These are phyloP conservation scores for Drosophila differens DNA, from an alignment of 2,888 invertebrate genomes.

Conservation along the genomic window DNA sequence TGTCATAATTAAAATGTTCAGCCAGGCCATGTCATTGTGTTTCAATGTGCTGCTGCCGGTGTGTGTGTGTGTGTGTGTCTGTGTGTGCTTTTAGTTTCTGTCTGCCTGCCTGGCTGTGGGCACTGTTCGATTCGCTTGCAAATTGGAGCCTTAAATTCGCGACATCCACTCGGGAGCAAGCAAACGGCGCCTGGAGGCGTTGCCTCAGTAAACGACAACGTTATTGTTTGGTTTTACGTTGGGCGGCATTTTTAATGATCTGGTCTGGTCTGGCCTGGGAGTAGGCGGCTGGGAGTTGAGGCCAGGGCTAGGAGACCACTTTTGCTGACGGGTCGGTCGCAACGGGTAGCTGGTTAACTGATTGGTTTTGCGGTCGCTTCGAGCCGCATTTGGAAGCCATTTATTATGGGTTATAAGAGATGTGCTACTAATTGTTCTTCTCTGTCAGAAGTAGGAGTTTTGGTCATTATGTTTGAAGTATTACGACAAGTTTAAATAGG, in stretches of 20 bases:
- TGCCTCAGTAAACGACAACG: slow-evolving; percentile 50
- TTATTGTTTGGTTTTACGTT: slow-evolving; percentile 50
- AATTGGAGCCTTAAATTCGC: slow-evolving; percentile 57
- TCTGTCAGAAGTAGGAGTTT: not conserved
- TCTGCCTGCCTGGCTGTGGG: slow-evolving; percentile 22
- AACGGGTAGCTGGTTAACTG: slow-evolving; percentile 52
- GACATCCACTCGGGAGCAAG: slow-evolving; percentile 13
- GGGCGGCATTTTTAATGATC: slow-evolving; percentile 66
- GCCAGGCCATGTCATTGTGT: slow-evolving; percentile 36
- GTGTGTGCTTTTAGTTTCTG: slow-evolving; percentile 30
- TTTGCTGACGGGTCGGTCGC: slow-evolving; percentile 9
- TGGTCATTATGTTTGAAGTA: slow-evolving; percentile 1
- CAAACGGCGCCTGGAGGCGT: slow-evolving; percentile 45
- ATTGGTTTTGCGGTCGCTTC: slow-evolving; percentile 58
- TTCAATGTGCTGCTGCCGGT: not conserved
- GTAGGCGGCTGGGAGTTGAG: not conserved
- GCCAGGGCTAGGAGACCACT: not conserved
- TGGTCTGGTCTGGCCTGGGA: slow-evolving; percentile 26
- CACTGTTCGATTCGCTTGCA: slow-evolving; percentile 54
- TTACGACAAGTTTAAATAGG: not conserved
- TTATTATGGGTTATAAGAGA: slow-evolving; percentile 30
- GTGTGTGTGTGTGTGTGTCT: slow-evolving; percentile 19
- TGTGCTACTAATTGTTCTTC: slow-evolving; percentile 41
- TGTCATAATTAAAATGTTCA: slow-evolving; percentile 81
- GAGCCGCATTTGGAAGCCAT: slow-evolving; percentile 33